Evolutionary conservation across 2,888 invertebrate genomes (phyloP), one percentile per base, ranked within the genome.

Genomic region (Nephrotoma appendiculata): DNA sequence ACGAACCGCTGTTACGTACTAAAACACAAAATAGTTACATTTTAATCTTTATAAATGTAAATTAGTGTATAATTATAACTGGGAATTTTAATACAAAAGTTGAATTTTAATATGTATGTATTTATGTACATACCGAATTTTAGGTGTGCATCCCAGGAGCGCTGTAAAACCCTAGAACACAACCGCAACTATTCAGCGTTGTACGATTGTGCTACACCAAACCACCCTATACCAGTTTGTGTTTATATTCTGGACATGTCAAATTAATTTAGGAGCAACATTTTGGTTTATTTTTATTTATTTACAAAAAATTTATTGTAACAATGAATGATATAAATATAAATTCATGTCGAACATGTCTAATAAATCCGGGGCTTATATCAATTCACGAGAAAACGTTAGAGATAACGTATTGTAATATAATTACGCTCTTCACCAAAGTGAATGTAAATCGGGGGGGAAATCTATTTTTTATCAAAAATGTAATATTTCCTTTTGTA

Each of bases 281-380:
- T 9, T 71, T 1, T 71, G n/a, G n/a, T 71, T 71, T 71, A 31
- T 71, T 44, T 7, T 52, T 52, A 52, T 52, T 52, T 71, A 71
- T 71, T 71, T 71, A 71, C 71, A 31, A 71, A 57, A 52, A n/a
- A 42, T 43, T 15, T 84, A 42, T 84, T 12, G 41, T 15, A 42
- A 84, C 6, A 15, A 84, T 84, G 84, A 15, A 15, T 42, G 43
- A 42, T 84, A n/a, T 84, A 84, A 43, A 42, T 42, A 42, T 84
- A 84, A 84, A 84, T 84, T 84, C 84, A 84, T 84, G 84, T 84
- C 84, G 84, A 43, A 43, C 43, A 43, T 84, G 84, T 84, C 42
- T 84, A 43, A 15, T 42, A 15, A 84, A 84, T 84, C 84, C 84
- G 43, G 84, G 84, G 2, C n/a, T 84, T 15, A 84, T 84, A 15